A percentile compares a stretch with the other conserved stretches of the same genome.
These are phyloP conservation scores for Cyclargus thomasi DNA, from an alignment of 1,140 invertebrate genomes.

Conservation along the genomic window DNA sequence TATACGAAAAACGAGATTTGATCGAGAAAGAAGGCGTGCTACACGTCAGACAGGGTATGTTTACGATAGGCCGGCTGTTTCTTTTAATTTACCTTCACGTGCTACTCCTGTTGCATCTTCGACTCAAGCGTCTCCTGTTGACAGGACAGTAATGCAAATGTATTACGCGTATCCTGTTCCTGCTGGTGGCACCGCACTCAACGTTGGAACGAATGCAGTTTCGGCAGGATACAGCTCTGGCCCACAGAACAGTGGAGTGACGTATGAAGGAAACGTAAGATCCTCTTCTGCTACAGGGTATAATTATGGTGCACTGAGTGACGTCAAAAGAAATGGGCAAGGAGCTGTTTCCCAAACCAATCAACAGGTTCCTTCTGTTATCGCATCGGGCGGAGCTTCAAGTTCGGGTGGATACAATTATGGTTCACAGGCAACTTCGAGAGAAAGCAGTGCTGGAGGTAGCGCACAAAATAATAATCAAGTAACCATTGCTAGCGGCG, in stretches of 20 bases:
- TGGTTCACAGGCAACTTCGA: conserved; percentile 18
- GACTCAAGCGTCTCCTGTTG: conserved; percentile 51
- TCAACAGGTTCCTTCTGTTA: conserved; percentile 16
- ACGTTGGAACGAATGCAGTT: conserved; percentile 25
- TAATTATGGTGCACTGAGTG: conserved; percentile 22
- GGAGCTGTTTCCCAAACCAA: neutral
- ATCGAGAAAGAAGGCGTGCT: conserved; percentile 30
- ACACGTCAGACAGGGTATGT: conserved; percentile 56
- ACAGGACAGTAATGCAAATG: conserved; percentile 54
- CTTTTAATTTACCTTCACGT: conserved; percentile 51
- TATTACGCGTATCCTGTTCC: conserved; percentile 60
- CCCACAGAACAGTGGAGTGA: neutral
- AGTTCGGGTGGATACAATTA: conserved; percentile 31
- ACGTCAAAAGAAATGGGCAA: neutral
- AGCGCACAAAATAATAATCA: neutral
- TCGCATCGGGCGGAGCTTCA: neutral
- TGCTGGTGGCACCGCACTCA: conserved; percentile 29
- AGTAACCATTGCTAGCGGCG: neutral
- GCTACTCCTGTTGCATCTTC: conserved; percentile 36
- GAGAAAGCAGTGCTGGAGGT: conserved; percentile 2
- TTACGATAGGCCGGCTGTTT: conserved; percentile 51
- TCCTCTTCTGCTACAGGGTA: conserved; percentile 21
- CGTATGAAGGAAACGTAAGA: neutral
- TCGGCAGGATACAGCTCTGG: conserved; percentile 6
- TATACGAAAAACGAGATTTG: conserved; percentile 14